Base-by-base conservation (phyloP, 2,797 vertebrate species). In the Sternarchorhynchus goeldii region DNA sequence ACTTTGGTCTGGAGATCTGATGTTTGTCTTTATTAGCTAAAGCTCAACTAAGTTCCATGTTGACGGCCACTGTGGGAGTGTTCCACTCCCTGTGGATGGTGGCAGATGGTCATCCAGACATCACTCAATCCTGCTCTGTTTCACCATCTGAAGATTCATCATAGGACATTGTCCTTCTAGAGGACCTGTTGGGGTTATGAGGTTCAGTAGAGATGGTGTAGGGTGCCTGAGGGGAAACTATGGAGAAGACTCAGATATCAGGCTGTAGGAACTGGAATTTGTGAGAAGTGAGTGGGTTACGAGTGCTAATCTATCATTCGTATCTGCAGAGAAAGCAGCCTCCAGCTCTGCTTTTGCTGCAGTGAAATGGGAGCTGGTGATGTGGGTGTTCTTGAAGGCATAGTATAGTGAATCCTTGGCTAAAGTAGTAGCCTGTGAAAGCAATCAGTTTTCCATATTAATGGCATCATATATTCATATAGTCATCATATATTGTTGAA, bases 221-320 rank as follows among this genome's bases (percentile, higher is more conserved):
- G 57, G 79, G 73, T 4, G 76, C 66, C 21, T 69, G 45, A 76
- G 68, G 10, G 32, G 58, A 63, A 36, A 55, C 32, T 62, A 36
- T 76, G 45, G 45, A 50, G 78, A 73, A 21, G 16, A 74, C 64
- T 21, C 16, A 25, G 32, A 71, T 73, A 41, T 85, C 82, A 80
- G 65, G 76, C 80, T 84, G 83, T 89, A 73, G 88, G 80, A 84
- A 56, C 82, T 77, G 25, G 69, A 75, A 65, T 57, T 73, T 59
- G 82, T 87, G 86, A 83, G 87, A 90, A 92, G 80, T 87, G 88
- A 88, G 89, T 88, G 89, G 89, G 90, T 84, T 58, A 65, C 12
- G 58, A 80, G 57, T 78, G 65, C 55, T 83, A 82, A 86, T 87
- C 85, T 78, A 79, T 87, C 86, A 74, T 80, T 76, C 69, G 75